These are phyloP conservation scores for Holacanthella duospinosa DNA, from an alignment of 2,888 invertebrate species.

Conservation along the genomic window DNA sequence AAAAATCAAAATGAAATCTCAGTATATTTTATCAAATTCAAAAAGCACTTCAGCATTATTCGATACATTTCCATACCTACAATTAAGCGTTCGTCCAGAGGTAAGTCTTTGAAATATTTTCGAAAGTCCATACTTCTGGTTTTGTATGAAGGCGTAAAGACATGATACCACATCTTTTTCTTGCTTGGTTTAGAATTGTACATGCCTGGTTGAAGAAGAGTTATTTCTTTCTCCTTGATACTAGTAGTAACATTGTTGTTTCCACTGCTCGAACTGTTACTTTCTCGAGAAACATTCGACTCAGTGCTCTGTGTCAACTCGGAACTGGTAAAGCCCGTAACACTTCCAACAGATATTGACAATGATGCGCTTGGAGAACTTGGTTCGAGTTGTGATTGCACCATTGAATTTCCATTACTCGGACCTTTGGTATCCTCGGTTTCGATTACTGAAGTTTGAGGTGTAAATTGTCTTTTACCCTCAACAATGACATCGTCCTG, in stretches of 20 bases:
- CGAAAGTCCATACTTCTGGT: constrained; percentile 86
- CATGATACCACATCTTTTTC: constrained; percentile 40
- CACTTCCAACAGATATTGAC: constrained; percentile 3
- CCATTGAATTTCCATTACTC: not conserved
- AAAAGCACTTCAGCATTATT: not conserved
- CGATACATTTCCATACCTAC: constrained; percentile 74
- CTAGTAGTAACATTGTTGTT: not conserved
- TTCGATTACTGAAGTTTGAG: not conserved
- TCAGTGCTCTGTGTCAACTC: constrained; percentile 10
- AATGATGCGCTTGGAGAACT: too few relatives aligned
- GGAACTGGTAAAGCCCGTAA: constrained; percentile 3
- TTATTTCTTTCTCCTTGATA: constrained; percentile 7
- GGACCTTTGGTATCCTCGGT: not conserved
- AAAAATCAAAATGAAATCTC: constrained; percentile 25
- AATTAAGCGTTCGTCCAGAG: constrained; percentile 78
- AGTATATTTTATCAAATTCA: constrained; percentile 9
- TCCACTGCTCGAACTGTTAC: constrained; percentile 13
- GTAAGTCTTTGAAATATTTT: constrained; percentile 80
- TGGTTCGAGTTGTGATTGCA: not conserved
- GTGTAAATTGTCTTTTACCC: not conserved
- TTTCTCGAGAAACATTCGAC: constrained; percentile 15
- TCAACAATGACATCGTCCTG: not conserved
- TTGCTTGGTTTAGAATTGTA: constrained; percentile 18
- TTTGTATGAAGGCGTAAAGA: constrained; percentile 70
- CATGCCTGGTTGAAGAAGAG: constrained; percentile 5